Evolutionary conservation across 2,797 vertebrate genomes (phyloP).

Genomic region (Hybognathus amarus): DNA sequence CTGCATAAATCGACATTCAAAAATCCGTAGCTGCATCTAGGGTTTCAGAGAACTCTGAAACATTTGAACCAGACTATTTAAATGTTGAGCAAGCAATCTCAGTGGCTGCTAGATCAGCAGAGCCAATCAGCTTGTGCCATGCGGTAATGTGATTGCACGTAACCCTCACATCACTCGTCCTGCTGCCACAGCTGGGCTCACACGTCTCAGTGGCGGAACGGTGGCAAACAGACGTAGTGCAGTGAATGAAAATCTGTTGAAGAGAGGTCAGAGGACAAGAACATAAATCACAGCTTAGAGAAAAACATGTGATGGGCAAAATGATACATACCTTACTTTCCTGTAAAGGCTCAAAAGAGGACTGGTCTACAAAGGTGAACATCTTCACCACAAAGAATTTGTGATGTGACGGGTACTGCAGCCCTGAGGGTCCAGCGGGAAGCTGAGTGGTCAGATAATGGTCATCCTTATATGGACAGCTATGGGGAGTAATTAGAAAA

Average conservation of each 20-base stretch:
- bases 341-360: constrained; percentile 26
- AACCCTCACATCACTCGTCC: constrained; percentile 66
- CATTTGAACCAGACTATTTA: not conserved
- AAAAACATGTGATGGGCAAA: not conserved
- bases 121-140: not conserved
- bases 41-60: not conserved
- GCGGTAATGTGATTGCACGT: not conserved
- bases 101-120: too few relatives aligned
- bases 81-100: not conserved
- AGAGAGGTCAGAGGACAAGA: not conserved
- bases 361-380: constrained; percentile 72
- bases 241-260: constrained; percentile 76
- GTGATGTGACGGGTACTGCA: constrained; percentile 70
- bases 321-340: constrained; percentile 60
- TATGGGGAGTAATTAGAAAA: constrained; percentile 43
- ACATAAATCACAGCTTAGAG: not conserved
- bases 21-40: not conserved
- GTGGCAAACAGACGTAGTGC: constrained; percentile 69
- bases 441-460: constrained; percentile 68
- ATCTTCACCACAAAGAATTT: constrained; percentile 75
- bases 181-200: constrained; percentile 67
- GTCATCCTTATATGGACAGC: constrained; percentile 77
- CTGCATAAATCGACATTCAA: not conserved
- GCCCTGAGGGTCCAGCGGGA: constrained; percentile 64
- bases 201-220: constrained; percentile 66